Percentiles rank a stretch among this genome's conserved stretches.
Evolutionary conservation across 2,113 vertebrate genomes (phyloP).

Genomic region (Malurus melanocephalus): DNA sequence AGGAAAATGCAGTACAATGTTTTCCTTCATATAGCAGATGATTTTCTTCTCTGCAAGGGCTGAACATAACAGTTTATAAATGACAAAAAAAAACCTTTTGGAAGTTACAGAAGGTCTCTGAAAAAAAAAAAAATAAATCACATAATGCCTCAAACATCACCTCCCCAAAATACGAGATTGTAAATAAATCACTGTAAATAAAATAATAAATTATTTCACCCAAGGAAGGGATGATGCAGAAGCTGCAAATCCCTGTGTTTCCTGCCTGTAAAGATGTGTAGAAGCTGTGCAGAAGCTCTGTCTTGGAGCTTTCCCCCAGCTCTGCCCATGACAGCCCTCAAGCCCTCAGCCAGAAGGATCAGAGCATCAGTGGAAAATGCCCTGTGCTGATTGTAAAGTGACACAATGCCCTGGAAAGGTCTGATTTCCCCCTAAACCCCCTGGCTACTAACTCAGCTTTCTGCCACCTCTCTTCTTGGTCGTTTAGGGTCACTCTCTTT

Average conservation of each 20-base stretch:
- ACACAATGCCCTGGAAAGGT: background rate
- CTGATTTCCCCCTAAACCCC: background rate
- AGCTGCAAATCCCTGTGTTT: background rate
- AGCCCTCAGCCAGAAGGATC: background rate
- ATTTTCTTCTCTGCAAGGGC: background rate
- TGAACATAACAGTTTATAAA: background rate
- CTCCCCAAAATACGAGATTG: background rate
- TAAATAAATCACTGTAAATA: background rate
- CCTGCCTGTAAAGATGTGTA: background rate
- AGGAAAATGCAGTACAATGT: background rate
- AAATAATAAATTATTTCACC: background rate
- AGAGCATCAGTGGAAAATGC: background rate
- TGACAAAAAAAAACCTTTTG: background rate
- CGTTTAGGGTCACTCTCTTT: background rate
- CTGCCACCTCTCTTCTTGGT: background rate
- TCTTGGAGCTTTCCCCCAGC: background rate
- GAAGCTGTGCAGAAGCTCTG: background rate
- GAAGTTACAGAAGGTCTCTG: background rate
- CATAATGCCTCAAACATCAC: background rate
- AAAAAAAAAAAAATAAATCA: background rate
- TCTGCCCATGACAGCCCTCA: fast-evolving
- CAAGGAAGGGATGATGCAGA: background rate
- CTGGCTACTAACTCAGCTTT: background rate
- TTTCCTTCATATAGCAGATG: background rate
- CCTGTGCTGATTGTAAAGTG: background rate